Evolutionary conservation across 1,140 invertebrate species (phyloP), one percentile per base, ranked within the genome.

Genomic region (Cepaea nemoralis): DNA sequence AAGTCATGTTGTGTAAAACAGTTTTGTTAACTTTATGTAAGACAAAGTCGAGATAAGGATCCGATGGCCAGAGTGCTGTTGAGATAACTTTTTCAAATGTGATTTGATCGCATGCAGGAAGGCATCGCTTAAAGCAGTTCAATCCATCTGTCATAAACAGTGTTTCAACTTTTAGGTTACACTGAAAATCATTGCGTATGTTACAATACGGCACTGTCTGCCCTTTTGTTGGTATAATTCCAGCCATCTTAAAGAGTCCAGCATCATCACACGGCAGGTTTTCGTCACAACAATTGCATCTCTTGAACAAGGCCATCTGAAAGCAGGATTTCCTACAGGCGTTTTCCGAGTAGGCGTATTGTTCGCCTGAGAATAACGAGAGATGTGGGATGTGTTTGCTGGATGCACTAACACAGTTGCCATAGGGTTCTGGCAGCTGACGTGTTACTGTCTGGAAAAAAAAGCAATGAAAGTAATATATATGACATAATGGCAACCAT

Each of bases 311-410:
- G 1, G 2, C 1, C 6, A n/a, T 1, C 48, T 76, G 74, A 33
- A 33, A 76, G 50, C 74, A 76, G 31, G 74, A 48, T 59, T 76
- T 76, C 45, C 55, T 59, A 27, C 74, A 76, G 14, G 14, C 74
- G 19, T 76, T 76, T 10, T 76, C n/a, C 14, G 74, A 14, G 48
- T 76, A 76, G 3, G 6, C 16, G 31, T 55, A 55, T 1, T 40
- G n/a, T 24, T 33, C 35, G 14, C 5, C 31, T 1, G 50, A 8
- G 39, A 31, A 76, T n/a, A 76, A 31, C 8, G 2, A 55, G n/a
- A 3, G 6, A 39, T 50, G 10, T 10, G 6, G 33, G n/a, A n/a
- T n/a, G n/a, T n/a, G n/a, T n/a, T 33, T 76, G 74, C 35, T 10
- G 5, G 10, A 14, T 6, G 27, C 8, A 2, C 12, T 16, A 22